These are phyloP conservation scores for Oncorhynchus kisutch DNA, from an alignment of 2,113 vertebrate species.

Conservation along the genomic window DNA sequence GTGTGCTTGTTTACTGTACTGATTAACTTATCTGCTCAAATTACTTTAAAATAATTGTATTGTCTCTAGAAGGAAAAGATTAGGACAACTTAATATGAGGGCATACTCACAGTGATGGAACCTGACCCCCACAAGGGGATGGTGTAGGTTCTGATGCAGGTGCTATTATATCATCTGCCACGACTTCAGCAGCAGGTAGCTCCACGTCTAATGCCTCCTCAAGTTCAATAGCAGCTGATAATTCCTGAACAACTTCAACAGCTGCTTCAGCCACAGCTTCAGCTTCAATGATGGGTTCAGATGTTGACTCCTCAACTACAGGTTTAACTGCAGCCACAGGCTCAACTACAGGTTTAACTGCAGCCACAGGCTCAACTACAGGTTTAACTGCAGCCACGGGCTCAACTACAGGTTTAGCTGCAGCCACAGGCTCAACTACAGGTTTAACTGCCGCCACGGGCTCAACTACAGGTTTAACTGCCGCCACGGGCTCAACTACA, in stretches of 20 bases:
- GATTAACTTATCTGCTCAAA: no score
- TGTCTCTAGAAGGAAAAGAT: neutral
- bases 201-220: slow-evolving; percentile 24
- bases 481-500: neutral
- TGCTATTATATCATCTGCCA: slow-evolving; percentile 17
- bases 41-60: no score
- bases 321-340: no score
- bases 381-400: no score
- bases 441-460: neutral
- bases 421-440: no score
- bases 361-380: no score
- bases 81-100: neutral
- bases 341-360: no score
- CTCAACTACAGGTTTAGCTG: no score
- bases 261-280: neutral
- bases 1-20: neutral
- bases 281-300: no score
- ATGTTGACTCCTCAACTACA: no score
- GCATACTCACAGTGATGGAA: neutral
- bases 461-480: neutral
- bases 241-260: slow-evolving; percentile 4
- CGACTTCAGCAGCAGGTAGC: neutral
- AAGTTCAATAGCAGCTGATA: slow-evolving; percentile 12
- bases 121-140: slow-evolving; percentile 20
- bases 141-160: neutral